Evolutionary conservation across 1,140 invertebrate genomes (phyloP).

Genomic region (Diorhabda sublineata): DNA sequence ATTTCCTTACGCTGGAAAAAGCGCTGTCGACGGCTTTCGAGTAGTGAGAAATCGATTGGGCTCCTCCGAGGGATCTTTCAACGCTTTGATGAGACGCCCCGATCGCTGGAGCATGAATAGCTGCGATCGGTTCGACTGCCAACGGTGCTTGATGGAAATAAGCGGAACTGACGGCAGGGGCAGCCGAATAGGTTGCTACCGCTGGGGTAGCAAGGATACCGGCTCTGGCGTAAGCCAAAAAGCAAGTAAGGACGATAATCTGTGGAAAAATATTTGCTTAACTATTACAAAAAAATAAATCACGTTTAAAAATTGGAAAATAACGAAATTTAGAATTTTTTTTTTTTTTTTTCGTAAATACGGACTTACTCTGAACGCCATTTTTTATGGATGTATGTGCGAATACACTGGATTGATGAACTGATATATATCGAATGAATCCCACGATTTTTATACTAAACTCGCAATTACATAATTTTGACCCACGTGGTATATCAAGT

Average conservation of each 20-base stretch:
- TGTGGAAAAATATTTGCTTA: constrained; percentile 7
- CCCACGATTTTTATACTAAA: constrained; percentile 18
- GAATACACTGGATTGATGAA: constrained; percentile 18
- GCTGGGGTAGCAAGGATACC: constrained; percentile 38
- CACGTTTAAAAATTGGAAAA: too few relatives aligned
- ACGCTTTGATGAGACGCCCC: constrained; percentile 56
- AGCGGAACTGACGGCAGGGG: constrained; percentile 28
- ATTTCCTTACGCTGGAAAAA: constrained; percentile 61
- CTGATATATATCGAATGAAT: constrained; percentile 23
- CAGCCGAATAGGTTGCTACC: constrained; percentile 36
- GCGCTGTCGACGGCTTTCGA: constrained; percentile 59
- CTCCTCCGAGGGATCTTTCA: constrained; percentile 54
- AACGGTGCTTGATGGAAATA: constrained; percentile 28
- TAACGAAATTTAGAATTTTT: too few relatives aligned
- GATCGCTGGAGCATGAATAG: constrained; percentile 48
- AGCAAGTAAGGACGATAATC: constrained; percentile 32
- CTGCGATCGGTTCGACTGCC: constrained; percentile 42
- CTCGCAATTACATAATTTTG: constrained; percentile 15
- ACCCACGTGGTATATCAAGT: not conserved
- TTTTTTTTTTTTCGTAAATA: too few relatives aligned
- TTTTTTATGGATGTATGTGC: constrained; percentile 14
- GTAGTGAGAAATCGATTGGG: constrained; percentile 55
- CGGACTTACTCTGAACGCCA: constrained; percentile 30
- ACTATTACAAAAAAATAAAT: not conserved
- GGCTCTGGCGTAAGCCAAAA: constrained; percentile 51